Evolutionary conservation across 2,888 invertebrate genomes (phyloP), one percentile per base, ranked within the genome.

Genomic region (Alcis repandata): DNA sequence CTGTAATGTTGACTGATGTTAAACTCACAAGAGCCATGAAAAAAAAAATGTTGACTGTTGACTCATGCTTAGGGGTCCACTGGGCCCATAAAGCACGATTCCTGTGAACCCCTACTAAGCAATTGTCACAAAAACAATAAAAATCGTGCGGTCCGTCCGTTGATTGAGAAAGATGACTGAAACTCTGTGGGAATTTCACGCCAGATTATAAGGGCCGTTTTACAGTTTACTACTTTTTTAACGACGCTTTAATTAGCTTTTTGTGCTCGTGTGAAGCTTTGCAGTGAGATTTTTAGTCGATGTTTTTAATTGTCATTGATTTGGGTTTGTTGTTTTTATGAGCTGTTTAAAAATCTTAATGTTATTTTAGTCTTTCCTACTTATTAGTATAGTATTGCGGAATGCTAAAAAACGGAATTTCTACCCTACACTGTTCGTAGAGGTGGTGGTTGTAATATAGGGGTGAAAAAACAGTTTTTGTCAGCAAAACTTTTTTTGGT

Each of bases 101-200:
- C 64, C 54, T 64, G 61, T 75, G 63, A 73, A 62, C 70, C 74
- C 84, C 87, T 84, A 80, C 86, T 13, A 43, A 87, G 78, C 85
- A 80, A 86, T 89, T 87, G 85, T 84, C 82, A 82, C 76, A 85
- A 87, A 92, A 92, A 92, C 91, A 92, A 92, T 92, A 92, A 92
- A 92, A 92, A 91, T 90, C 90, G 86, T 90, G 73, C 82, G 79
- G 83, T 85, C 84, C 85, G 83, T 63, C 80, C 74, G 92, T 86
- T 92, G 90, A 93, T 93, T 92, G 92, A 91, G 89, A 92, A 91
- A 90, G 88, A 93, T 93, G 90, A 85, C 80, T 75, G 74, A 51
- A 60, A 57, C 60, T 69, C 81, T 87, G 91, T 92, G 92, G 88
- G 92, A 92, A 77, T 80, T 77, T 75, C 73, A 79, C 78, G 77